Conservation (phyloP, 1,140 invertebrate species). For the Drosophila oshimai region DNA sequence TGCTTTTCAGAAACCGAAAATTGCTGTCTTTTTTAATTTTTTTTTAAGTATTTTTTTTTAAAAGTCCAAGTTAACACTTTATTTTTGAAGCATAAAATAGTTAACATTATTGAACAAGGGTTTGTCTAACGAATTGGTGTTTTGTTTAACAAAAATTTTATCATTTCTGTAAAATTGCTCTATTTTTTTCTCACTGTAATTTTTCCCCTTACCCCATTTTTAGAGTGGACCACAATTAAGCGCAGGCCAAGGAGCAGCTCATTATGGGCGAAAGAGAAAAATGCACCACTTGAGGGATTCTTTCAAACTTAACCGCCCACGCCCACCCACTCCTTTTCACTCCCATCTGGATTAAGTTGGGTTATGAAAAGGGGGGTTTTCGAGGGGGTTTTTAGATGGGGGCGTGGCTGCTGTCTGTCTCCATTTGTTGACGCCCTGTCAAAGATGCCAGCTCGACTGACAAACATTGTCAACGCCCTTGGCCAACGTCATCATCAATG, state of each 20-base stretch:
- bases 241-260: constrained; percentile 65
- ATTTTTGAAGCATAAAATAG: too few relatives aligned
- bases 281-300: constrained; percentile 39
- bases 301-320: constrained; percentile 14
- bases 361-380: not conserved
- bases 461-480: constrained; percentile 75
- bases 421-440: constrained; percentile 61
- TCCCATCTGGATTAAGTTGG: not conserved
- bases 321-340: constrained; percentile 29
- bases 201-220: not conserved
- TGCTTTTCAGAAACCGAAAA: too few relatives aligned
- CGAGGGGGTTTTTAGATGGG: not conserved
- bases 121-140: too few relatives aligned
- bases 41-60: not conserved
- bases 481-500: constrained; percentile 76
- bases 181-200: not conserved
- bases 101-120: too few relatives aligned
- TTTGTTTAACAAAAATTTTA: too few relatives aligned
- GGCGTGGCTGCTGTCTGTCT: constrained; percentile 43
- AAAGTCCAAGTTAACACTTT: too few relatives aligned
- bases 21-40: too few relatives aligned
- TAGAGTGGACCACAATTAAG: constrained; percentile 52
- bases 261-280: constrained; percentile 36
- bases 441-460: constrained; percentile 48
- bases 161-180: not conserved